Conservation (phyloP, 2,113 vertebrate genomes). For the Megalops atlanticus region DNA sequence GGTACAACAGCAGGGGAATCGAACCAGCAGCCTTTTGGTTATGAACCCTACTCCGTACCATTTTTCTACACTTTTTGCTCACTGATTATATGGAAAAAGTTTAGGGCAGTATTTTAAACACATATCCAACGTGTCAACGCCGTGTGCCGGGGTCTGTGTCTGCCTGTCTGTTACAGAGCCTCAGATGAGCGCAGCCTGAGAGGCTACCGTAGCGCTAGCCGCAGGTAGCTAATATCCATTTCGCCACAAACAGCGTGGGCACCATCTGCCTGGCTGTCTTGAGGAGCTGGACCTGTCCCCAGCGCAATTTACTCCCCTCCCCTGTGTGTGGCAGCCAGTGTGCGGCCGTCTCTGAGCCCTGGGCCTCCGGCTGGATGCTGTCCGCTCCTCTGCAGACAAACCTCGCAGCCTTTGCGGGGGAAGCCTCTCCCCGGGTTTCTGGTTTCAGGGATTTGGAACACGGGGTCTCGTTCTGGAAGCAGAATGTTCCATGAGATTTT, state of each 20-base stretch:
- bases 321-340: neutral
- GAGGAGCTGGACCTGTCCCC: constrained; percentile 50
- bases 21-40: no score
- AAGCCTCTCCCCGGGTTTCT: constrained; percentile 25
- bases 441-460: neutral
- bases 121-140: no score
- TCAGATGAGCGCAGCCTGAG: constrained; percentile 56
- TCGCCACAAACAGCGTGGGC: constrained; percentile 40
- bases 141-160: constrained; percentile 42
- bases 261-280: constrained; percentile 70
- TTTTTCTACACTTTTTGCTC: no score
- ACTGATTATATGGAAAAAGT: no score
- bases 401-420: neutral
- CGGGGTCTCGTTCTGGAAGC: neutral
- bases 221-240: constrained; percentile 24
- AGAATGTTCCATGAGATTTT: neutral
- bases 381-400: neutral
- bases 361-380: neutral
- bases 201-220: constrained; percentile 40
- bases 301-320: neutral
- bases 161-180: constrained; percentile 45
- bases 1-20: no score
- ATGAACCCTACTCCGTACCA: no score
- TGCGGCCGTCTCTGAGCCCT: neutral
- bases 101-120: no score